phyloP scores from a whole-genome alignment of 2,888 invertebrate genomes.

The Laspeyria flexula region DNA sequence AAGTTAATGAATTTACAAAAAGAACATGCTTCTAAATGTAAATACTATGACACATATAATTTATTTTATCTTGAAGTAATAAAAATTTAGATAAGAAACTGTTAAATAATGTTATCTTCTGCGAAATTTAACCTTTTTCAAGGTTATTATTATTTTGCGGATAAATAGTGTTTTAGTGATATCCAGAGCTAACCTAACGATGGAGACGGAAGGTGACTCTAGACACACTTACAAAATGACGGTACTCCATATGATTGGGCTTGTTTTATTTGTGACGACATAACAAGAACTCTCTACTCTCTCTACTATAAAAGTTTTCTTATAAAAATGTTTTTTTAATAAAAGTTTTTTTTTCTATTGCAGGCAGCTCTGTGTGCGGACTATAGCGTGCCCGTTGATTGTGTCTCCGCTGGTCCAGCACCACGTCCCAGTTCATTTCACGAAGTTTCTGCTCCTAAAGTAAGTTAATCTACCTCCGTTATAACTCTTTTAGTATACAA shows the following conservation, averaged over 20 bases:
- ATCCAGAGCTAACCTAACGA: too few relatives aligned
- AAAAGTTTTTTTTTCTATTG: too few relatives aligned
- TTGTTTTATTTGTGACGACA: too few relatives aligned
- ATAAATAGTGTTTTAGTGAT: too few relatives aligned
- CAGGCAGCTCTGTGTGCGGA: conserved; percentile 95
- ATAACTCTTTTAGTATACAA: too few relatives aligned
- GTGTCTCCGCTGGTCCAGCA: conserved; percentile 89
- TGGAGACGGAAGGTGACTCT: too few relatives aligned
- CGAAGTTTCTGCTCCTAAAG: conserved; percentile 81
- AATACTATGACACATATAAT: not conserved
- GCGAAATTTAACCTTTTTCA: not conserved
- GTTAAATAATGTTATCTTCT: not conserved
- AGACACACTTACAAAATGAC: too few relatives aligned
- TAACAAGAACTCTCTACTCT: not conserved
- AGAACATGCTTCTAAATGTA: not conserved
- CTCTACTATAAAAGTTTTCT: not conserved
- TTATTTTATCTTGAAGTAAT: too few relatives aligned
- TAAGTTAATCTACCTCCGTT: conserved; percentile 46
- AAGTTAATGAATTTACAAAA: not conserved
- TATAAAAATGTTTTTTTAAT: not conserved
- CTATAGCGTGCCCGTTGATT: conserved; percentile 94
- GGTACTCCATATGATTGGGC: too few relatives aligned
- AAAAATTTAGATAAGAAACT: not conserved
- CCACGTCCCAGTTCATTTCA: conserved; percentile 88
- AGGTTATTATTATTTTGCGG: not conserved